These are phyloP conservation scores for Aleiodes alternator DNA, from an alignment of 2,888 invertebrate species.

Conservation along the genomic window DNA sequence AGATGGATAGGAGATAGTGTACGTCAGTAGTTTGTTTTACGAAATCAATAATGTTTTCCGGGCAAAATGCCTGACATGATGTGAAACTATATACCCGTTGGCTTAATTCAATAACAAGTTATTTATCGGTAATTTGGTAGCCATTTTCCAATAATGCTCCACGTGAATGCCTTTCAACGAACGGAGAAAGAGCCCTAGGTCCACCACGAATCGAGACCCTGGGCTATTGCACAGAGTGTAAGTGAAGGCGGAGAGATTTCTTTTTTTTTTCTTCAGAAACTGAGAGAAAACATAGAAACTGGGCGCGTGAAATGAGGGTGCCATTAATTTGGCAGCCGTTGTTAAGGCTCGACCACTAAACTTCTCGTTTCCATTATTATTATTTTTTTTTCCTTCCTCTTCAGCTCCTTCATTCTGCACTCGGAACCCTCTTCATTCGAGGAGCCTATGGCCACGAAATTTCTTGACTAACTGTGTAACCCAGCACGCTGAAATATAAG, in stretches of 20 bases:
- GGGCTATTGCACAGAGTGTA: neutral
- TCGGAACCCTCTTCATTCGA: constrained; percentile 4
- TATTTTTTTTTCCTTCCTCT: constrained; percentile 4
- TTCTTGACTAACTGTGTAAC: constrained; percentile 42
- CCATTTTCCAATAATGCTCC: constrained; percentile 61
- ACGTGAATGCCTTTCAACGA: no score
- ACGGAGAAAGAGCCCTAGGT: constrained; percentile 52
- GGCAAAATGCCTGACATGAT: constrained; percentile 12
- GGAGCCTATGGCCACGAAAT: constrained; percentile 44
- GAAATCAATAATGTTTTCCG: constrained; percentile 2
- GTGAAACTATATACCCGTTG: neutral
- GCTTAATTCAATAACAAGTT: constrained; percentile 65
- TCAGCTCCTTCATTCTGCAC: constrained; percentile 21
- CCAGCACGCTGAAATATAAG: constrained; percentile 16
- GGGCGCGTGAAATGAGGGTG: constrained; percentile 52
- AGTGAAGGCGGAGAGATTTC: constrained; percentile 35
- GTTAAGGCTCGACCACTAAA: constrained; percentile 63
- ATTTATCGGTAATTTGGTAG: constrained; percentile 65
- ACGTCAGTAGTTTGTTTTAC: constrained; percentile 15
- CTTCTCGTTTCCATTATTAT: neutral
- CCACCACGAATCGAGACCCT: no score
- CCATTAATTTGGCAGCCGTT: constrained; percentile 69
- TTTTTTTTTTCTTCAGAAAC: neutral
- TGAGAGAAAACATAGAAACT: neutral
- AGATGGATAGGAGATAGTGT: constrained; percentile 16